A percentile compares a stretch with the other conserved stretches of the same genome.
phyloP scores from a whole-genome alignment of 92 coral and sea anemone species.

The Bergia sp. region DNA sequence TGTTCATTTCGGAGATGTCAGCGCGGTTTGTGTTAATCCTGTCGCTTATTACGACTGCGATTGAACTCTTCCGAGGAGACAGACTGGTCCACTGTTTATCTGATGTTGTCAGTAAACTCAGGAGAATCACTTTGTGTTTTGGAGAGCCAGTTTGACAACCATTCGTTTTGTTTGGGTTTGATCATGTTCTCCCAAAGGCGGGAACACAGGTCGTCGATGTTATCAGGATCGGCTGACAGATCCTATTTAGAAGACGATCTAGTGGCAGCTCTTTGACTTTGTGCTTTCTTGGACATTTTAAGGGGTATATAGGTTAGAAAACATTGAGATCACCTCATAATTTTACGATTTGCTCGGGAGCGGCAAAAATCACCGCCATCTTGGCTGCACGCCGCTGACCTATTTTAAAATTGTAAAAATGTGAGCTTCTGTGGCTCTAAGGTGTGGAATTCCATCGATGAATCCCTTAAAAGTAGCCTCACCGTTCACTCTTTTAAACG shows the following conservation, averaged over 20 bases:
- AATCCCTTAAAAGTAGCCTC: too few species aligned
- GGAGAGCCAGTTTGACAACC: not conserved
- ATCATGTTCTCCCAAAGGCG: not conserved
- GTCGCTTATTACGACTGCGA: not conserved
- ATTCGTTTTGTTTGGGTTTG: not conserved
- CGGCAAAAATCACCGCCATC: conserved; percentile 7
- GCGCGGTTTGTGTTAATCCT: not conserved
- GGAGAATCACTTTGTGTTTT: not conserved
- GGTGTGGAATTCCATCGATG: too few species aligned
- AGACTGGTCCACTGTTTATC: not conserved
- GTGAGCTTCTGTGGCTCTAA: too few species aligned
- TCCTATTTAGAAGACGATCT: not conserved
- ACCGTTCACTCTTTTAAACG: too few species aligned
- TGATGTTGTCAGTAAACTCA: not conserved
- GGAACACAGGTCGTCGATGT: not conserved
- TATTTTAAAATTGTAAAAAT: too few species aligned
- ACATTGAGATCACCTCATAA: not conserved
- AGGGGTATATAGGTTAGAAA: not conserved
- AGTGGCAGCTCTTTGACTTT: not conserved
- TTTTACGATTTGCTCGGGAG: not conserved
- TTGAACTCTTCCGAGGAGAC: not conserved
- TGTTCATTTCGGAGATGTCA: not conserved
- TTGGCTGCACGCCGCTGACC: conserved; percentile 3
- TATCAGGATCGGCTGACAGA: not conserved
- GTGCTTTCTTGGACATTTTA: not conserved